Conservation (phyloP, 1,140 invertebrate species). For the Hypsibius dujardini region DNA sequence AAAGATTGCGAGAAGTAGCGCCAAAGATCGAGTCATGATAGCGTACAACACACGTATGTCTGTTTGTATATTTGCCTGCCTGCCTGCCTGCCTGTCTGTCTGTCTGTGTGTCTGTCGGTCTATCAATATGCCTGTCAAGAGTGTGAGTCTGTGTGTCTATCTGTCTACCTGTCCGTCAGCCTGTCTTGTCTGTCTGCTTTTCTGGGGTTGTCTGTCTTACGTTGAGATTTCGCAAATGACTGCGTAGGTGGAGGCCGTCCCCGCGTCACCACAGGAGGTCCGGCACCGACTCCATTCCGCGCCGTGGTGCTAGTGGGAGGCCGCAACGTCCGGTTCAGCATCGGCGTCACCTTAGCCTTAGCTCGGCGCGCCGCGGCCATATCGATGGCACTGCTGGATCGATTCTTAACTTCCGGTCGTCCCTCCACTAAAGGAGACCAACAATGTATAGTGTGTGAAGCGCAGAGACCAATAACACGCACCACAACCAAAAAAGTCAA, state of each 20-base stretch:
- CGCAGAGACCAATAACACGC: neutral
- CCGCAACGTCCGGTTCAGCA: conserved; percentile 12
- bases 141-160: too few species aligned
- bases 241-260: conserved; percentile 6
- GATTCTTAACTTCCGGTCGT: conserved; percentile 24
- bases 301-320: conserved; percentile 14
- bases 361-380: conserved; percentile 66
- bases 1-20: too few species aligned
- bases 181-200: too few species aligned
- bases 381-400: conserved; percentile 82
- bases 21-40: too few species aligned
- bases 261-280: conserved; percentile 13
- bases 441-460: neutral
- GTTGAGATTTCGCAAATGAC: neutral
- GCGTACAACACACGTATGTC: too few species aligned
- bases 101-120: neutral
- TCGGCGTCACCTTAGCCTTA: conserved; percentile 32
- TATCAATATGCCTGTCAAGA: too few species aligned
- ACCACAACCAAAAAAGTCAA: neutral
- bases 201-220: too few species aligned
- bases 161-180: too few species aligned
- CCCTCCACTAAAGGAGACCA: too few species aligned
- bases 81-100: too few species aligned
- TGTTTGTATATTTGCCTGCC: too few species aligned
- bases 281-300: too few species aligned